Base-by-base conservation (phyloP, 1,140 invertebrate species). In the Nephotettix cincticeps region DNA sequence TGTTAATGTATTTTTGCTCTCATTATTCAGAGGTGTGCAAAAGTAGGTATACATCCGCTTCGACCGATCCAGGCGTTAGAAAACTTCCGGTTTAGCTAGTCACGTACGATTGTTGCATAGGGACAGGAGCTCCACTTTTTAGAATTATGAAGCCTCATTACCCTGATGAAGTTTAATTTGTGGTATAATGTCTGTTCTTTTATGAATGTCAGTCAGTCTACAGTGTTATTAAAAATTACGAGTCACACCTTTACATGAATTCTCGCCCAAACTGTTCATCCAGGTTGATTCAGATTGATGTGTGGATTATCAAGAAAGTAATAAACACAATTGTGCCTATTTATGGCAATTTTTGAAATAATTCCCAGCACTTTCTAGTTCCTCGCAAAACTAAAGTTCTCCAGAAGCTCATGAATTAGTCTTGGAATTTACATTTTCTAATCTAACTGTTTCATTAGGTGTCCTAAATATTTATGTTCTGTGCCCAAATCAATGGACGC, bases 361-460 rank as follows among this genome's bases (percentile, higher is more conserved):
- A 51, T 51, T 51, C 4, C 40, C 47, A 51, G 47, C 47, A 23
- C 47, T n/a, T 51, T 51, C 6, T 51, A 51, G 47, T 51, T 51
- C 47, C 21, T 51, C 47, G 47, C 47, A 51, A 51, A 51, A 51
- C 47, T 51, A 23, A 6, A 51, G 47, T 51, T n/a, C 47, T 51
- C 47, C 47, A 51, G n/a, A 11, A 51, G 47, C 47, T n/a, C 47
- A 51, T 14, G 32, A 36, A 51, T 23, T 4, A 51, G 17, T 23
- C 17, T n/a, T n/a, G 47, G 17, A n/a, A 23, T 51, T 3, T 23
- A 19, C 47, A n/a, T 19, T n/a, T 51, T 19, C 17, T 4, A 51
- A n/a, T n/a, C 47, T 51, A 51, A 51, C 47, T n/a, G 47, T 51
- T 51, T 51, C 47, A 51, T 51, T 51, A 51, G 47, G 47, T n/a